Conservation (phyloP, 2,113 vertebrate species). For the Pholis gunnellus region DNA sequence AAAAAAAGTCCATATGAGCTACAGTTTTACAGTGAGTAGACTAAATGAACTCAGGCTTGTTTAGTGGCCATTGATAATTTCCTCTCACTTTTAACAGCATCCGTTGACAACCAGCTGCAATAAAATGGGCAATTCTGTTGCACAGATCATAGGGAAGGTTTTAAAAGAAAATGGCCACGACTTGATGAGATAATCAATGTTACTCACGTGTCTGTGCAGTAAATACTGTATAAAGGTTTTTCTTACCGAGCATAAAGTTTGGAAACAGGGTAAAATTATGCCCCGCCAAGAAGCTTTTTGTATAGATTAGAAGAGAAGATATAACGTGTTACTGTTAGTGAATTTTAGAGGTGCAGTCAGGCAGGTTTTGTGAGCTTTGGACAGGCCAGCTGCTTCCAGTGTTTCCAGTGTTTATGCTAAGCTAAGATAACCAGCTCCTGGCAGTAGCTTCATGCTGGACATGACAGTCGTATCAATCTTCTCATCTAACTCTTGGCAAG, state of each 20-base stretch:
- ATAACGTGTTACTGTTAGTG: background rate
- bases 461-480: background rate
- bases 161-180: background rate
- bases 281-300: background rate
- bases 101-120: background rate
- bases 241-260: background rate
- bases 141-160: background rate
- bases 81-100: background rate
- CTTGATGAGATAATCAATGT: background rate
- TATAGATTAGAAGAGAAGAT: background rate
- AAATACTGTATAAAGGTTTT: background rate
- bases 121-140: background rate
- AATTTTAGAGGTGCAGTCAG: background rate
- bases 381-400: background rate
- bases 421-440: background rate
- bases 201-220: background rate
- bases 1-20: slow-evolving; percentile 27
- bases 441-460: background rate
- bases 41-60: slow-evolving; percentile 1
- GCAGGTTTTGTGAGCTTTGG: background rate
- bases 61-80: background rate
- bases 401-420: background rate
- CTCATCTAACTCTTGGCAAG: background rate
- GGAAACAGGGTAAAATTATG: background rate
- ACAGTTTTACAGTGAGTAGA: slow-evolving; percentile 1